These are phyloP conservation scores for Oostethus manadensis DNA, from an alignment of 2,113 vertebrate species.

Conservation along the genomic window DNA sequence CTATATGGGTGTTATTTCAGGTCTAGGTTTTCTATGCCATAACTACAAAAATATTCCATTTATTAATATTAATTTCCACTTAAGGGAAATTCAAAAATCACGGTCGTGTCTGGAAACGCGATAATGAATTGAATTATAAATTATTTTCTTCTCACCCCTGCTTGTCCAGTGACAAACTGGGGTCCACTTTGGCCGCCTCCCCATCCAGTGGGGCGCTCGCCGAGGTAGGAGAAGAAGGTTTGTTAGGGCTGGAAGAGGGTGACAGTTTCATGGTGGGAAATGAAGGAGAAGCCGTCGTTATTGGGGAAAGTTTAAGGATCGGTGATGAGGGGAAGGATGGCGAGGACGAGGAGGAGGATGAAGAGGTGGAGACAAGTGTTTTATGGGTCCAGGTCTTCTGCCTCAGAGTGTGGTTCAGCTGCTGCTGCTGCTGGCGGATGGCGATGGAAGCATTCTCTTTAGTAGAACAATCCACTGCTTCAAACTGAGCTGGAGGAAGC, in stretches of 20 bases:
- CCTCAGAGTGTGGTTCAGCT: slow-evolving; percentile 67
- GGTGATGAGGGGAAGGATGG: slow-evolving; percentile 62
- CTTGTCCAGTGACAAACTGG: slow-evolving; percentile 82
- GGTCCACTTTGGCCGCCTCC: slow-evolving; percentile 75
- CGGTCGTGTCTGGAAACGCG: no score
- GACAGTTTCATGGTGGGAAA: slow-evolving; percentile 61
- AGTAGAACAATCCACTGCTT: slow-evolving; percentile 72
- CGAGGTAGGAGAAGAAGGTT: slow-evolving; percentile 57
- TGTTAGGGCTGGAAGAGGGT: slow-evolving; percentile 52
- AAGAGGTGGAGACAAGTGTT: slow-evolving; percentile 67
- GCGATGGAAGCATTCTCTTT: slow-evolving; percentile 71
- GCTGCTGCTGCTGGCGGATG: slow-evolving; percentile 53
- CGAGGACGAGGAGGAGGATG: slow-evolving; percentile 54
- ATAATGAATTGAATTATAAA: neutral
- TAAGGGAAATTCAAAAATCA: no score
- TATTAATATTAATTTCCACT: no score
- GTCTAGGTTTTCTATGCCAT: no score
- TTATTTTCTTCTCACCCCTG: slow-evolving; percentile 76
- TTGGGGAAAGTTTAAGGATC: slow-evolving; percentile 66
- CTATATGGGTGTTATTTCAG: no score
- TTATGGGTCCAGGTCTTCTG: slow-evolving; percentile 90
- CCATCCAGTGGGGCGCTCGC: slow-evolving; percentile 61
- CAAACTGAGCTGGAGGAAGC: slow-evolving; percentile 82
- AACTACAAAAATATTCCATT: no score
- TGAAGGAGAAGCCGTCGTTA: slow-evolving; percentile 52